Base-by-base conservation (phyloP, 2,113 vertebrate genomes). In the Aythya baeri region DNA sequence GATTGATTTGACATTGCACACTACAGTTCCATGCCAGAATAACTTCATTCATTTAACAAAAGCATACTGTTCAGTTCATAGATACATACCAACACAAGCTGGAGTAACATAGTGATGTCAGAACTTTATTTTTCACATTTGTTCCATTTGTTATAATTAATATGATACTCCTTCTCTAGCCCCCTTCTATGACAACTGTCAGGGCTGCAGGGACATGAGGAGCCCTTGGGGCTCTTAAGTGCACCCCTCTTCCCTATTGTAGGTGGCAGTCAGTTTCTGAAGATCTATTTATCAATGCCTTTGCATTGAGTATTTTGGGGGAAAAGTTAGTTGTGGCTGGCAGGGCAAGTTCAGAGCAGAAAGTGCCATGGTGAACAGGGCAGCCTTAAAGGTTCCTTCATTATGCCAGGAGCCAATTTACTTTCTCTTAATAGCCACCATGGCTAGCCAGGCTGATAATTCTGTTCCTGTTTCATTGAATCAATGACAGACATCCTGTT, bases 161-260 rank as follows among this genome's bases (percentile, higher is more conserved):
- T 31, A 46, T 14, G n/a, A 11, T 21, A 18, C 38, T 54, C 13
- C 34, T 84, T 83, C 50, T 88, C 50, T 36, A 59, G 20, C 5
- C 18, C 7, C 17, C 66, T 89, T 41, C 59, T 67, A 0, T 2
- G 7, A 41, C 34, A 78, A 52, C 49, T 2, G 5, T 18, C n/a
- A 50, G 22, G 32, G 20, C 32, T 79, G 26, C 38, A 44, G 57
- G 27, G 10, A 29, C 2, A 0, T 46, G 32, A 78, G 20, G 8
- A 76, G 32, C 23, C 14, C 0, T 59, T 4, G 11, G n/a, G 18
- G 11, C 7, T 83, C 41, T 80, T 54, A 52, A 78, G 34, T 58
- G 15, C 1, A 0, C 5, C 14, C 7, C 54, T 79, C 8, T 65
- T 70, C 13, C 74, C 29, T 0, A 14, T 13, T 61, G 1, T 17